phyloP scores from a whole-genome alignment of 2,888 invertebrate genomes.

The Athalia rosae region DNA sequence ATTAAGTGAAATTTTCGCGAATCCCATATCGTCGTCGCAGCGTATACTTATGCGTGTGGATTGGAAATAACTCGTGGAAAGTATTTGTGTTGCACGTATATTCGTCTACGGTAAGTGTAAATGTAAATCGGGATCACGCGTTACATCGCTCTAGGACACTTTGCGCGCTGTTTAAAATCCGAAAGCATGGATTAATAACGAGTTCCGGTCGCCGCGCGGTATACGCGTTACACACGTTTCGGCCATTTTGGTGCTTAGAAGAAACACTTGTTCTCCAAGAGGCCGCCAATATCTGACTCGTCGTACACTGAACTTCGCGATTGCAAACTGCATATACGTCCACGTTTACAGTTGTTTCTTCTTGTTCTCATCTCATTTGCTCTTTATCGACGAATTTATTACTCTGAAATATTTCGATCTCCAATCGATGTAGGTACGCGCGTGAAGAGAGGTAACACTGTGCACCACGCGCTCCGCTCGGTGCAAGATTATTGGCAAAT shows the following conservation, averaged over 20 bases:
- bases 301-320: background rate
- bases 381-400: background rate
- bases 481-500: no score
- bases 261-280: slow-evolving; percentile 55
- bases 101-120: no score
- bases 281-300: background rate
- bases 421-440: no score
- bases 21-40: no score
- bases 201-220: background rate
- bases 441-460: no score
- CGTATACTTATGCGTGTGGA: no score
- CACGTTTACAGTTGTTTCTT: background rate
- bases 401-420: background rate
- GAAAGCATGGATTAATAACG: background rate
- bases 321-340: background rate
- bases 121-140: no score
- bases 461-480: no score
- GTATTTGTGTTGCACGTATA: no score
- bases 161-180: background rate
- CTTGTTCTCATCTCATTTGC: background rate
- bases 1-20: no score
- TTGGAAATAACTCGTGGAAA: no score
- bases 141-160: no score
- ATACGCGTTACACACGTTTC: slow-evolving; percentile 52
- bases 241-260: slow-evolving; percentile 65